Evolutionary conservation across 2,797 vertebrate genomes (phyloP).

Genomic region (Hozukius guyotensis): DNA sequence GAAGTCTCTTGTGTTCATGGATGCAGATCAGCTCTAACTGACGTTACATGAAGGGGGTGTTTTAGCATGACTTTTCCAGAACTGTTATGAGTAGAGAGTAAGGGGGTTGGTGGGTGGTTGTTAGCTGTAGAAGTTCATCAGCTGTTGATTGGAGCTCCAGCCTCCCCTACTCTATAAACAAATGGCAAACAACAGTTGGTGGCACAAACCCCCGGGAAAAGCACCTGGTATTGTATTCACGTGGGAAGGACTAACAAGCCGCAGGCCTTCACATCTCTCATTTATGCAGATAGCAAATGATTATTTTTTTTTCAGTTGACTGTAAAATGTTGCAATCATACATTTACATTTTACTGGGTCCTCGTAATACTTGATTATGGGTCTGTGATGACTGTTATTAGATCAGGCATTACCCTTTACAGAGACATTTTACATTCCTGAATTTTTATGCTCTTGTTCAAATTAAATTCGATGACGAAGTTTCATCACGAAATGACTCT

Average conservation of each 20-base stretch:
- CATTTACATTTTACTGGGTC: background rate
- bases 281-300: background rate
- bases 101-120: background rate
- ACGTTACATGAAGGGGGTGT: background rate
- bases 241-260: conserved; percentile 6
- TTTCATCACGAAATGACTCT: background rate
- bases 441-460: background rate
- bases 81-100: background rate
- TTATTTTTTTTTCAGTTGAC: background rate
- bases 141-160: conserved; percentile 53
- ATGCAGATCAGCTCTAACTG: background rate
- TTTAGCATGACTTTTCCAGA: background rate
- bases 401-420: background rate
- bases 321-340: background rate
- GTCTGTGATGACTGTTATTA: background rate
- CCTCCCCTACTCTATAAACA: conserved; percentile 62
- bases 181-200: conserved; percentile 72
- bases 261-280: background rate
- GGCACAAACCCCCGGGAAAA: conserved; percentile 46
- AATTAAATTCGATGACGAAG: background rate
- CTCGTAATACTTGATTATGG: background rate
- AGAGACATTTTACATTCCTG: background rate
- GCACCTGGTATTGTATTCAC: conserved; percentile 62
- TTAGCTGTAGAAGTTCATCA: conserved; percentile 60
- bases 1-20: background rate